Conservation (phyloP, 2,888 invertebrate species). For the Nasonovia ribisnigri region DNA sequence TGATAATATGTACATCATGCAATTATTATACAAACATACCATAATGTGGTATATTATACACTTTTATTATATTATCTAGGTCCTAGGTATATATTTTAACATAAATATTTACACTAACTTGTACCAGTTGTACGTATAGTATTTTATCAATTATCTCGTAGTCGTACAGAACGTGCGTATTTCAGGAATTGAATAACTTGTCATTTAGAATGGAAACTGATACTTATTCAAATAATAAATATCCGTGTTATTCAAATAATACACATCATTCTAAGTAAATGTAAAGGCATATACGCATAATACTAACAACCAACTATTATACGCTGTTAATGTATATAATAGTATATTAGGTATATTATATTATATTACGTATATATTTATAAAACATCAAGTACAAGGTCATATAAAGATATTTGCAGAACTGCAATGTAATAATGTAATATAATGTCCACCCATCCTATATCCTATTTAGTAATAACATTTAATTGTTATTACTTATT, state of each 20-base stretch:
- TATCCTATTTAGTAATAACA: background rate
- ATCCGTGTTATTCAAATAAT: constrained; percentile 24
- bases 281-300: background rate
- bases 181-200: background rate
- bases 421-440: background rate
- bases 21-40: too few relatives aligned
- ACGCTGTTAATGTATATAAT: background rate
- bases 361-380: background rate
- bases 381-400: background rate
- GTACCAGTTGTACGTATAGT: background rate
- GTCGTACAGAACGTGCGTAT: background rate
- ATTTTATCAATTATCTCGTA: background rate
- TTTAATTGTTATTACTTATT: too few relatives aligned
- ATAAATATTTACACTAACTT: background rate
- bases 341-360: background rate
- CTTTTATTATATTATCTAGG: background rate
- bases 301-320: background rate
- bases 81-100: background rate
- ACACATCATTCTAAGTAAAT: background rate
- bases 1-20: background rate
- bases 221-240: constrained; percentile 33
- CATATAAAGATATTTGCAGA: background rate
- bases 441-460: background rate
- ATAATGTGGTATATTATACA: too few relatives aligned
- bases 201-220: background rate